A percentile compares a stretch with the other conserved stretches of the same genome.
Evolutionary conservation across 2,888 invertebrate species (phyloP).

Genomic region (Pherbina coryleti): DNA sequence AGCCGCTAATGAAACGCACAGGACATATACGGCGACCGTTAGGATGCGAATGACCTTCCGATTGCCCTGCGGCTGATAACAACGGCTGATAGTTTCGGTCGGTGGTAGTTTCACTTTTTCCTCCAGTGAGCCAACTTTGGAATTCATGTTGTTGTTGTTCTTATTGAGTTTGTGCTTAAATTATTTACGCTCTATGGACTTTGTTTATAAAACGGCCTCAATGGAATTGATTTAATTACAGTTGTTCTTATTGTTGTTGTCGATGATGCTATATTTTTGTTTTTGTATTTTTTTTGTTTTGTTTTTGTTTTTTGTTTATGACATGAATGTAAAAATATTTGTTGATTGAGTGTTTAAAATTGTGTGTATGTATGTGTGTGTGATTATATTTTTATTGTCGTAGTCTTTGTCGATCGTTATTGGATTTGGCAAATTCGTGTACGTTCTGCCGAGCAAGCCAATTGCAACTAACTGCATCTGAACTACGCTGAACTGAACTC

Average conservation of each 20-base stretch:
- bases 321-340: not conserved
- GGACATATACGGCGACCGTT: conserved; percentile 93
- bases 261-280: conserved; percentile 14
- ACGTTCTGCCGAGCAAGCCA: conserved; percentile 22
- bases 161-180: conserved; percentile 31
- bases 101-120: conserved; percentile 70
- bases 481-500: conserved; percentile 29
- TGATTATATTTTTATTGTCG: conserved; percentile 40
- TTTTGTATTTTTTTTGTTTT: not conserved
- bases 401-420: conserved; percentile 43
- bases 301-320: not conserved
- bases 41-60: conserved; percentile 87
- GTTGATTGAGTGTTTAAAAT: conserved; percentile 25
- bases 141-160: conserved; percentile 58
- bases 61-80: conserved; percentile 80
- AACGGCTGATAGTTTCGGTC: conserved; percentile 68
- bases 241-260: conserved; percentile 21
- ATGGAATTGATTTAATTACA: conserved; percentile 5
- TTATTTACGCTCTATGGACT: no score
- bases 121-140: conserved; percentile 67
- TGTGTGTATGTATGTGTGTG: conserved; percentile 26
- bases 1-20: conserved; percentile 93
- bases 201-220: no score
- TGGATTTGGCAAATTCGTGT: conserved; percentile 1
- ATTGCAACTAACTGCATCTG: conserved; percentile 33